Evolutionary conservation across 1,140 invertebrate genomes (phyloP).

Genomic region (Eurosta solidaginis): DNA sequence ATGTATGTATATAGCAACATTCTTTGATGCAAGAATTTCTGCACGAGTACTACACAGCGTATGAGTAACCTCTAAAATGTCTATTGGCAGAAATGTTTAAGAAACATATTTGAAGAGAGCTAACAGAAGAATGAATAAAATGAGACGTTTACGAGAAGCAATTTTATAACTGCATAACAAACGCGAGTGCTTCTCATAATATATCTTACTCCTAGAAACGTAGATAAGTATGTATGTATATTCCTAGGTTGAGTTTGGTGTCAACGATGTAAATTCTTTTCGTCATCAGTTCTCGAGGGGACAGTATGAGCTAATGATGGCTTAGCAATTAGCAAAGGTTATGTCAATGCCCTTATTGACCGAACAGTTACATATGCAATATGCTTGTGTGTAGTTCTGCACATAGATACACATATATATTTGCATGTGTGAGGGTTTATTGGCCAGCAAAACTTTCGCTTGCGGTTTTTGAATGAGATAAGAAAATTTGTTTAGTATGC

Average conservation of each 20-base stretch:
- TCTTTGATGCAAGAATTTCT: background rate
- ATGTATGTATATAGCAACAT: background rate
- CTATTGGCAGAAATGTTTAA: background rate
- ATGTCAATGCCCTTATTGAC: slow-evolving; percentile 12
- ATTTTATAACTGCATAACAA: too few relatives aligned
- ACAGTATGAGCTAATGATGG: background rate
- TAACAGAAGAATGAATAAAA: background rate
- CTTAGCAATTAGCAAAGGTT: background rate
- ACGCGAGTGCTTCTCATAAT: too few relatives aligned
- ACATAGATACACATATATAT: background rate
- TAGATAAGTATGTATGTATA: too few relatives aligned
- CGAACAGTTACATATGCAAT: background rate
- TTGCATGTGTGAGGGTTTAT: background rate
- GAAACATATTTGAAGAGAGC: background rate
- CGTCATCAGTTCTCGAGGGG: background rate
- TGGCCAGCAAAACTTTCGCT: slow-evolving; percentile 23
- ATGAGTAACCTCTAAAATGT: slow-evolving; percentile 21
- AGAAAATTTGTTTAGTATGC: background rate
- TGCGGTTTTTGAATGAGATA: background rate
- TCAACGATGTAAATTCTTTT: background rate
- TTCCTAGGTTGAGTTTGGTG: slow-evolving; percentile 9
- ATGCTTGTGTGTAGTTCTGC: background rate
- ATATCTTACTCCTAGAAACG: too few relatives aligned
- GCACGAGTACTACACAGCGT: slow-evolving; percentile 10
- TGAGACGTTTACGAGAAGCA: too few relatives aligned